Conservation (phyloP, 2,888 invertebrate species). For the Trypoxylon attenuatum region DNA sequence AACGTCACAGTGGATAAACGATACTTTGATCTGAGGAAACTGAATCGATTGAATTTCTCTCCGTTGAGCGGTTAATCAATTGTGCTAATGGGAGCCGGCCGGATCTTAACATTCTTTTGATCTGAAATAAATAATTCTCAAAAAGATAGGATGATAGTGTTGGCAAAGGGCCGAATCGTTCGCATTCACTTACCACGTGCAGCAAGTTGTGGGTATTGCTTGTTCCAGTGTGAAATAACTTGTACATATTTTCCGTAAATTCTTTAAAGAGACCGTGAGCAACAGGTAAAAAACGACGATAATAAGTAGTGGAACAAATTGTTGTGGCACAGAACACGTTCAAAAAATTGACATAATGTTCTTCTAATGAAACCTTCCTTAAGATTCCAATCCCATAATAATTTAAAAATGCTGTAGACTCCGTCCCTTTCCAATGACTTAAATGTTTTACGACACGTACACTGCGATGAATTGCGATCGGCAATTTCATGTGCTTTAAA, state of each 20-base stretch:
- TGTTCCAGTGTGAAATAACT: not conserved
- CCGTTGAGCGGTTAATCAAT: not conserved
- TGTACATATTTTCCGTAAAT: not conserved
- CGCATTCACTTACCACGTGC: not conserved
- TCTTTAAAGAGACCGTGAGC: not conserved
- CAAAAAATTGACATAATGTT: not conserved
- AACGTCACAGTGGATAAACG: too few relatives aligned
- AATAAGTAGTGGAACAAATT: not conserved
- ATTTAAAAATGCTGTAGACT: not conserved
- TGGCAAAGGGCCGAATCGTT: not conserved
- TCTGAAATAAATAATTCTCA: not conserved
- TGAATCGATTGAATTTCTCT: not conserved
- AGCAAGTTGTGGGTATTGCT: not conserved
- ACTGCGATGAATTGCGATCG: not conserved
- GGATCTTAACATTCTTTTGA: not conserved
- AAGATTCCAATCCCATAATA: not conserved
- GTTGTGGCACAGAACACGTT: not conserved
- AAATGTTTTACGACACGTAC: not conserved
- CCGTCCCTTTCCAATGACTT: not conserved
- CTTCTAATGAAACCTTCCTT: not conserved
- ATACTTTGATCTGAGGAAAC: not conserved
- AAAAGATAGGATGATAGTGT: not conserved
- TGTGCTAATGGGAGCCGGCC: not conserved
- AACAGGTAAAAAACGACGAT: not conserved
- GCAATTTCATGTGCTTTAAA: not conserved